Conservation (phyloP, 30 jellyfish, hydroid and myxozoan genomes). For the Aurelia sp. region DNA sequence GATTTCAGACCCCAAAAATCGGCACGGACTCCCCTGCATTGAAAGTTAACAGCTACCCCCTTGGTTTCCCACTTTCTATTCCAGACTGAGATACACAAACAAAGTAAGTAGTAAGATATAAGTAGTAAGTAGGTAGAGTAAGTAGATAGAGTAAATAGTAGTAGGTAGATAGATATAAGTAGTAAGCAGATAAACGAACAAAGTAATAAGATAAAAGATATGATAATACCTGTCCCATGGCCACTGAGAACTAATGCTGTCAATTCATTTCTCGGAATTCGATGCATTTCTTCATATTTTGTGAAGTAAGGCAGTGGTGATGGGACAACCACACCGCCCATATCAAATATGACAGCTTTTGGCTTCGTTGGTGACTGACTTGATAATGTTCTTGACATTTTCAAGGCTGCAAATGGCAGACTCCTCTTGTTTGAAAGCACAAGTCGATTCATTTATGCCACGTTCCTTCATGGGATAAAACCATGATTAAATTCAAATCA, state of each 20-base stretch:
- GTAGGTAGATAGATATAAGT: too few species aligned
- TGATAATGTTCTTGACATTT: conserved; percentile 35
- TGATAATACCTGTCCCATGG: conserved; percentile 46
- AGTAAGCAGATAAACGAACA: too few species aligned
- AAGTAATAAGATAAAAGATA: background rate
- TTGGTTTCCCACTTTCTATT: too few species aligned
- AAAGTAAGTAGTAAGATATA: too few species aligned
- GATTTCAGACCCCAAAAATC: too few species aligned
- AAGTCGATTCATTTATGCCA: conserved; percentile 23
- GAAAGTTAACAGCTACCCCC: too few species aligned
- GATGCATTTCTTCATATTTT: conserved; percentile 59
- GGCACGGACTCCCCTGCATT: too few species aligned
- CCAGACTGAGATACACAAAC: too few species aligned
- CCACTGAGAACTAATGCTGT: conserved; percentile 67
- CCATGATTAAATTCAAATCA: too few species aligned
- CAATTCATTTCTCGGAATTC: conserved; percentile 37
- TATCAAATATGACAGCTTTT: conserved; percentile 92
- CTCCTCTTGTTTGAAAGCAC: background rate
- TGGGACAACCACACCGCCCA: conserved; percentile 96
- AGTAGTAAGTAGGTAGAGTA: too few species aligned
- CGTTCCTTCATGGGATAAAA: too few species aligned
- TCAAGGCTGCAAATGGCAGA: conserved; percentile 9
- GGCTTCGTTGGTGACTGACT: conserved; percentile 4
- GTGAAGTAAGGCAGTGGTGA: conserved; percentile 75
- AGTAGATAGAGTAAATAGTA: too few species aligned